phyloP scores from a whole-genome alignment of 1,140 invertebrate species.

The Scylla paramamosain region DNA sequence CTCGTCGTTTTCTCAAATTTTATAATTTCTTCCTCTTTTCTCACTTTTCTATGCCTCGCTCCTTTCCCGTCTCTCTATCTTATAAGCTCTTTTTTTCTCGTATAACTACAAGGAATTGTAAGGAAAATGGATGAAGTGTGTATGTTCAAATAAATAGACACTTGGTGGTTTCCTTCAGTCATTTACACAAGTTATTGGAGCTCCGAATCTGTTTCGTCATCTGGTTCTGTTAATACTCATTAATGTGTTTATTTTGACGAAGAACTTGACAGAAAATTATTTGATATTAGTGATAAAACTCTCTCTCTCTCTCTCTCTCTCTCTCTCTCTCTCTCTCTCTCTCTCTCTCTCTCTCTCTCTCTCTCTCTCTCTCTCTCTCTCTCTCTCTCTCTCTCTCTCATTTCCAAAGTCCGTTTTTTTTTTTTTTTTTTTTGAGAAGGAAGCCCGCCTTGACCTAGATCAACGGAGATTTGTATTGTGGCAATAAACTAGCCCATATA shows the following conservation, averaged over 20 bases:
- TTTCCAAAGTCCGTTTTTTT: neutral
- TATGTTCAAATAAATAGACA: too few relatives aligned
- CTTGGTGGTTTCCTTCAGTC: neutral
- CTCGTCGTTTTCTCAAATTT: neutral
- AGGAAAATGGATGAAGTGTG: neutral
- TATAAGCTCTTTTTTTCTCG: neutral
- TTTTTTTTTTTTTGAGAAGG: neutral
- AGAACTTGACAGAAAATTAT: neutral
- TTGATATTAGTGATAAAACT: neutral
- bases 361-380: constrained; percentile 54
- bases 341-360: constrained; percentile 52
- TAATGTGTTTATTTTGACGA: neutral
- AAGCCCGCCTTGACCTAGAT: constrained; percentile 53
- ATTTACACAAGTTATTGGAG: neutral
- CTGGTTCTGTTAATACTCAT: too few relatives aligned
- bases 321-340: constrained; percentile 56
- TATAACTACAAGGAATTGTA: neutral
- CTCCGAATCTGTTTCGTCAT: too few relatives aligned
- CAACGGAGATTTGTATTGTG: constrained; percentile 68
- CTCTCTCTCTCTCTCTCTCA: neutral
- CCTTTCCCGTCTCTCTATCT: neutral
- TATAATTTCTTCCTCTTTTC: neutral
- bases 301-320: constrained; percentile 55
- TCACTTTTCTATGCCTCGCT: neutral
- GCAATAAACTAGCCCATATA: constrained; percentile 52